Evolutionary conservation across 2,888 invertebrate species (phyloP).

Genomic region (Lagria hirta): DNA sequence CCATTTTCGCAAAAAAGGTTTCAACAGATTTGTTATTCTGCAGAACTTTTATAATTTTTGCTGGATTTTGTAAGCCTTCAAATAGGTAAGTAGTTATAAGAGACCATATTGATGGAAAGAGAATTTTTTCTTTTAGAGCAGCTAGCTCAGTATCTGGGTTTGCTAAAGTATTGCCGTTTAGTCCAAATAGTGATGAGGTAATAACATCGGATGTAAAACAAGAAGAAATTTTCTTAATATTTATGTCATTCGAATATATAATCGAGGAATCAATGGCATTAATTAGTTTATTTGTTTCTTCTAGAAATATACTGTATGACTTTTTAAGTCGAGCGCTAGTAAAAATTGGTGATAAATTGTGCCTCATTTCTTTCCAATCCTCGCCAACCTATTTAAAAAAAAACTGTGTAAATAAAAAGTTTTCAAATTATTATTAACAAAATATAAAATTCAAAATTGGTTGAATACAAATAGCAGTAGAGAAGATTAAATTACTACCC

Average conservation of each 20-base stretch:
- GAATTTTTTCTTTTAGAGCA: slow-evolving; percentile 1
- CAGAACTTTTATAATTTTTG: slow-evolving; percentile 7
- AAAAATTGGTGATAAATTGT: slow-evolving; percentile 15
- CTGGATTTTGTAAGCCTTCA: slow-evolving; percentile 17
- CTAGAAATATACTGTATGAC: slow-evolving; percentile 11
- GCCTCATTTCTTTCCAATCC: slow-evolving; percentile 13
- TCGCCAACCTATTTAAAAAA: too few species aligned
- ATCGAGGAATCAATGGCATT: neutral
- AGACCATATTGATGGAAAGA: slow-evolving; percentile 3
- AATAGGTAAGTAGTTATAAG: slow-evolving; percentile 2
- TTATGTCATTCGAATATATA: neutral
- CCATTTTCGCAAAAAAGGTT: slow-evolving; percentile 5
- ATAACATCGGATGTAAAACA: slow-evolving; percentile 15
- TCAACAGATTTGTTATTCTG: slow-evolving; percentile 2
- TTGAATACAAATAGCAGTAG: too few species aligned
- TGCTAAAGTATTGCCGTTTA: slow-evolving; percentile 13
- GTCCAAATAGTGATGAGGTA: slow-evolving; percentile 11
- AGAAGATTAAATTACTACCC: too few species aligned
- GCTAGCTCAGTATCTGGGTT: slow-evolving; percentile 8
- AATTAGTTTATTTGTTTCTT: slow-evolving; percentile 11
- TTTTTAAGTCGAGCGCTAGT: slow-evolving; percentile 15
- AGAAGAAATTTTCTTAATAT: slow-evolving; percentile 12
- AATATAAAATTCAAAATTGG: too few species aligned
- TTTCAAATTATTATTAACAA: too few species aligned
- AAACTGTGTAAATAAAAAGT: too few species aligned